These are phyloP conservation scores for Heteromurus nitidus DNA, from an alignment of 2,888 invertebrate genomes.

Conservation along the genomic window DNA sequence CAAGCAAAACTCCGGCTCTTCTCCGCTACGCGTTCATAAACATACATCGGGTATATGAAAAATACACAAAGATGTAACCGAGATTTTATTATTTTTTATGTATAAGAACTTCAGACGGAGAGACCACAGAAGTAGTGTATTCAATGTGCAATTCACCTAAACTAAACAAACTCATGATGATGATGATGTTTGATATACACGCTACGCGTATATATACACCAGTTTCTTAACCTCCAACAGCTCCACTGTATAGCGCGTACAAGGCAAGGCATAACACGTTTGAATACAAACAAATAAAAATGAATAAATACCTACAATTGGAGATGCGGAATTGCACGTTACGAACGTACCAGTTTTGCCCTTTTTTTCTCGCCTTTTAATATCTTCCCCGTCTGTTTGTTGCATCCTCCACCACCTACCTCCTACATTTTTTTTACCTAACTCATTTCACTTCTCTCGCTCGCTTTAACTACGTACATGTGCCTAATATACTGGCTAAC, in stretches of 20 bases:
- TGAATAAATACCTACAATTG: background rate
- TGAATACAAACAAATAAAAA: constrained; percentile 35
- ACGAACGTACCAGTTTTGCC: constrained; percentile 36
- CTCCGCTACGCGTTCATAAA: too few species aligned
- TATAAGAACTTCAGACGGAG: too few species aligned
- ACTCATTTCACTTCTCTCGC: constrained; percentile 1
- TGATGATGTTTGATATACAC: too few species aligned
- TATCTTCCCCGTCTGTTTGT: constrained; percentile 24
- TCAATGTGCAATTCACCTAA: too few species aligned
- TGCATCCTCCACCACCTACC: background rate
- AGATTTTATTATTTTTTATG: background rate
- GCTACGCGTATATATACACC: background rate
- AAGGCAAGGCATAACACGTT: constrained; percentile 10
- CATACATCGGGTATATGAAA: background rate
- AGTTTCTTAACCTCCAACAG: constrained; percentile 42
- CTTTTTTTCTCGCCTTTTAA: constrained; percentile 55
- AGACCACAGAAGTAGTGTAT: too few species aligned
- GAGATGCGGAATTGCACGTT: background rate
- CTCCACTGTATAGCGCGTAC: too few species aligned
- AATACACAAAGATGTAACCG: background rate
- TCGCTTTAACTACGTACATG: too few species aligned
- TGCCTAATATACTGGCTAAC: constrained; percentile 36
- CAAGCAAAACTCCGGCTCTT: too few species aligned
- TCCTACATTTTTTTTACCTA: background rate
- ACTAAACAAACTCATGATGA: too few species aligned